Conservation (phyloP, 2,113 vertebrate genomes). For the Myrmecophaga tridactyla region DNA sequence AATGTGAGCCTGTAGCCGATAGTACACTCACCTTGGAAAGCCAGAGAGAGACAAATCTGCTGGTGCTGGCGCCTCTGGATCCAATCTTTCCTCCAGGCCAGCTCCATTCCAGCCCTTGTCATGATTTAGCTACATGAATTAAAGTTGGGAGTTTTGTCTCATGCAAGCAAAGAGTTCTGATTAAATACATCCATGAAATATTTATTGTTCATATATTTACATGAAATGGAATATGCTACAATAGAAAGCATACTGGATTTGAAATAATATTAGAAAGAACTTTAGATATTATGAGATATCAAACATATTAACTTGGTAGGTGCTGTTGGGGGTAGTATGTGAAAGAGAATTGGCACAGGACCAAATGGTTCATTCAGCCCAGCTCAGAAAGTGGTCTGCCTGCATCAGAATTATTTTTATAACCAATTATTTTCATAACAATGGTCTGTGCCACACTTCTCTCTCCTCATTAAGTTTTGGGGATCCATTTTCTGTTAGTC, state of each 20-base stretch:
- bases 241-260: background rate
- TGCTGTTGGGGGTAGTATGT: background rate
- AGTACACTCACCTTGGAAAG: background rate
- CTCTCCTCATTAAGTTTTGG: background rate
- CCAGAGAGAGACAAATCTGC: background rate
- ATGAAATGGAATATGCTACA: background rate
- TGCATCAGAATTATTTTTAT: background rate
- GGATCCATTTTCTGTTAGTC: background rate
- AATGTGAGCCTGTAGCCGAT: background rate
- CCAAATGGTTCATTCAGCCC: background rate
- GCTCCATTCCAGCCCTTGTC: background rate
- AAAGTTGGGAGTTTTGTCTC: background rate
- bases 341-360: background rate
- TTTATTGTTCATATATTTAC: background rate
- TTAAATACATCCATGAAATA: background rate
- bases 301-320: background rate
- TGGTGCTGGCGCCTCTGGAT: background rate
- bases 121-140: background rate
- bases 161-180: background rate
- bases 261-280: slow-evolving; percentile 9
- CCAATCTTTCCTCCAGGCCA: background rate
- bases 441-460: background rate
- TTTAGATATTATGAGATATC: background rate
- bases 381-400: background rate
- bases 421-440: background rate